Base-by-base conservation (phyloP, 2,797 vertebrate species). In the Sebastiscus tertius region DNA sequence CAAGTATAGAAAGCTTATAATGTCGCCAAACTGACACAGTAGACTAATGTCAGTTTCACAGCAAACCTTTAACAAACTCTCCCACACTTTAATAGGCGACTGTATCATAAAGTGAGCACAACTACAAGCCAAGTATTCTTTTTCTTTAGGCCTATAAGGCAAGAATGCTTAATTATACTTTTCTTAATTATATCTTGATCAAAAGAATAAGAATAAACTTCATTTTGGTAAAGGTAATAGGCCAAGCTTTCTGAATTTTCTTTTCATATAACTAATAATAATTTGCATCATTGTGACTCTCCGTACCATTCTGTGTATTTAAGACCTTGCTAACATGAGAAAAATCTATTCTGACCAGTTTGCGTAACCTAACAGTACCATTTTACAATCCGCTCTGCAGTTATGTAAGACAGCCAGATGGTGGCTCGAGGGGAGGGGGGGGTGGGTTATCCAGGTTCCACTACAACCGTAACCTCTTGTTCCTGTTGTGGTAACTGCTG, bases 381-480 rank as follows among this genome's bases (percentile, higher is more conserved):
- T 64, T 71, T 67, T 39, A 55, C 67, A 63, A 52, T 63, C 64
- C 10, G 8, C 66, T 79, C 61, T 75, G 82, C 58, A 26, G 79
- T 94, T 95, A 92, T 71, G 85, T 89, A 94, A 94, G 76, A 3
- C 18, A 75, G 82, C 83, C 93, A 94, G 92, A 92, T 94, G 93
- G 89, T 78, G 85, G 86, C 82, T 90, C 79, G 71, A 5, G 13
- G 84, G 80, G 73, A 16, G n/a, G 27, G 8, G 22, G 2, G 70
- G n/a, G n/a, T n/a, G n/a, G n/a, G 76, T 77, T 72, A 84, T 77
- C 66, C 69, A 72, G 79, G 83, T 77, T 81, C 56, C 70, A 64
- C 56, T 58, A 54, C 66, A 46, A 64, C 78, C 20, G 12, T 67
- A 36, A 84, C 81, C 80, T 87, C 61, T 61, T 71, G 71, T 64